phyloP scores from a whole-genome alignment of 2,113 vertebrate species.

The Ailuropoda melanoleuca region DNA sequence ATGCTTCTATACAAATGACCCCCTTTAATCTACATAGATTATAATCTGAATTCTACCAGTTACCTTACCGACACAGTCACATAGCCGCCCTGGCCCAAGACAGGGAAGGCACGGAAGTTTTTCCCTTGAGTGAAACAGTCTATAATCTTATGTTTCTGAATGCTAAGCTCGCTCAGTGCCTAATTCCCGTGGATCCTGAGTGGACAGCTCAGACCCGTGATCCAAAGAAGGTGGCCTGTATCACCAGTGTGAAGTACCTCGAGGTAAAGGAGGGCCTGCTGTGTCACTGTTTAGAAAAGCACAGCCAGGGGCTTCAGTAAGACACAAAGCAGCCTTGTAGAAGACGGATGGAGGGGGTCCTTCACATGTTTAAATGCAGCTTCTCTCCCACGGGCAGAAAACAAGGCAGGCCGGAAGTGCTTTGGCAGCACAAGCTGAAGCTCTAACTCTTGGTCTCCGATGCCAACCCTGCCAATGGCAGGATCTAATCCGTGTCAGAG shows the following conservation, averaged over 20 bases:
- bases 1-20: neutral
- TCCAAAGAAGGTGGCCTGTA: neutral
- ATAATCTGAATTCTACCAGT: neutral
- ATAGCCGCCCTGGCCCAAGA: neutral
- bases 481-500: neutral
- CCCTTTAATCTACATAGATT: neutral
- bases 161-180: neutral
- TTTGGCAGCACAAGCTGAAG: neutral
- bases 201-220: neutral
- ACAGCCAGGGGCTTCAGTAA: neutral
- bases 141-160: neutral
- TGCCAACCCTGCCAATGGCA: neutral
- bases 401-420: neutral
- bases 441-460: neutral
- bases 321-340: neutral
- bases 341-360: neutral
- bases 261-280: neutral
- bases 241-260: neutral
- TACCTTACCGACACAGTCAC: neutral
- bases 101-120: neutral
- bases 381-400: neutral
- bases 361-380: neutral
- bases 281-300: neutral
- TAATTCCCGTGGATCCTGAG: neutral
- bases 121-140: neutral